These are phyloP conservation scores for Podilymbus podiceps DNA, from an alignment of 2,113 vertebrate genomes.

Conservation along the genomic window DNA sequence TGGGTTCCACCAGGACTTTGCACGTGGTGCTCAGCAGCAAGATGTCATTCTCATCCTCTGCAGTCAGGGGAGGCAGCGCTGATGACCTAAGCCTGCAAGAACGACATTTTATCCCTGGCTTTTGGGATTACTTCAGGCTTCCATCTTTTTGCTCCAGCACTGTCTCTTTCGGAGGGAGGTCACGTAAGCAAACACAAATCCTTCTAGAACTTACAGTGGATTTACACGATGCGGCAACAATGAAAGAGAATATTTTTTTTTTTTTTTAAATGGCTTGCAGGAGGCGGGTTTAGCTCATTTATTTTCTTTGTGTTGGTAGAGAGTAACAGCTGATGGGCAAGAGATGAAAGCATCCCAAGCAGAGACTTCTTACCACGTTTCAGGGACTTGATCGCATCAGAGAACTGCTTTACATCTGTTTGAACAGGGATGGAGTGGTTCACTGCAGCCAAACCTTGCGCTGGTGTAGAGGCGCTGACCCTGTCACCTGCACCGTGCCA, in stretches of 20 bases:
- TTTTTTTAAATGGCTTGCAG: not conserved
- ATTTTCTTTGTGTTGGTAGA: not conserved
- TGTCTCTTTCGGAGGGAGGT: not conserved
- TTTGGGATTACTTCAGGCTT: not conserved
- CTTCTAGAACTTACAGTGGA: not conserved
- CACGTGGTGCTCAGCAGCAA: not conserved
- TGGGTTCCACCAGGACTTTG: not conserved
- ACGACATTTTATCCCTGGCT: not conserved
- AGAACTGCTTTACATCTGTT: not conserved
- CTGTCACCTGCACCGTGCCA: not conserved
- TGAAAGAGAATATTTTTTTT: not conserved
- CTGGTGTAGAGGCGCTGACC: not conserved
- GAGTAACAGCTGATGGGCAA: slow-evolving; percentile 15
- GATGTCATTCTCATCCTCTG: not conserved
- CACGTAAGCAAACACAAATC: not conserved
- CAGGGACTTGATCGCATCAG: not conserved
- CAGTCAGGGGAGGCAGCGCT: fast-evolving
- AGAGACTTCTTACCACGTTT: not conserved
- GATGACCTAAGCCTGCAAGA: not conserved
- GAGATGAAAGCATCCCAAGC: slow-evolving; percentile 2
- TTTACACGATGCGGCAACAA: fast-evolving
- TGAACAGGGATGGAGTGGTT: not conserved
- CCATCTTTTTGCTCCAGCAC: not conserved
- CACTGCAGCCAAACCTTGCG: not conserved
- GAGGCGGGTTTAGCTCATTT: not conserved